phyloP scores from a whole-genome alignment of 2,888 invertebrate genomes.

The Orchesellides sinensis region DNA sequence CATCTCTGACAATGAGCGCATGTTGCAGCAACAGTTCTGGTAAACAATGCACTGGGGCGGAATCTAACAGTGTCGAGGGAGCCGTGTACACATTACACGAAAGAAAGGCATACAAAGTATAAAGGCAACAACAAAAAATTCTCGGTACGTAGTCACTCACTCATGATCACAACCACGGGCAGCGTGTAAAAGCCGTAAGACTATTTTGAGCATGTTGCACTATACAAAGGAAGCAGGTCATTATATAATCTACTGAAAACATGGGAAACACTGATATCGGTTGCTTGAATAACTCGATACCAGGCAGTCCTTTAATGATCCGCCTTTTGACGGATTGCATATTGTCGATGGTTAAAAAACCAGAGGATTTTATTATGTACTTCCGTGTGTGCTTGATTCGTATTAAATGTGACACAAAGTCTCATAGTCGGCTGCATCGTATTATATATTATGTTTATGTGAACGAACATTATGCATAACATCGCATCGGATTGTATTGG shows the following conservation, averaged over 20 bases:
- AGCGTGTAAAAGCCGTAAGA: not conserved
- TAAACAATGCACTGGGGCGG: not conserved
- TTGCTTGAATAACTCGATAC: conserved; percentile 35
- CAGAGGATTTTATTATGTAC: conserved; percentile 43
- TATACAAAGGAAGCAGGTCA: conserved; percentile 16
- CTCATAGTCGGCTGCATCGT: not conserved
- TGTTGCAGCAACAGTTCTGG: not conserved
- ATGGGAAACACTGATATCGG: conserved; percentile 49
- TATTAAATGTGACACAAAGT: conserved; percentile 40
- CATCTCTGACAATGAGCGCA: not conserved
- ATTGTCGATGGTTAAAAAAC: conserved; percentile 43
- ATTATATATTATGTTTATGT: not conserved
- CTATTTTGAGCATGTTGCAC: conserved; percentile 12
- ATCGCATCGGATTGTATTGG: not conserved
- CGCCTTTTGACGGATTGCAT: conserved; percentile 40
- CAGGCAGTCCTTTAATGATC: conserved; percentile 47
- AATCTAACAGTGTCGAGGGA: not conserved
- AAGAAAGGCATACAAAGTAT: not conserved
- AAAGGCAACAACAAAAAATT: not conserved
- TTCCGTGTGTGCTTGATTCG: conserved; percentile 14
- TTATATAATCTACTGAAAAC: conserved; percentile 25
- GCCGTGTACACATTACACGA: not conserved
- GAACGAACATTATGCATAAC: not conserved
- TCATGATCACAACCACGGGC: not conserved
- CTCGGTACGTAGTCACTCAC: not conserved